A percentile compares a stretch with the other conserved stretches of the same genome.
Evolutionary conservation across 2,113 vertebrate genomes (phyloP).

Genomic region (Engraulis encrasicolus): DNA sequence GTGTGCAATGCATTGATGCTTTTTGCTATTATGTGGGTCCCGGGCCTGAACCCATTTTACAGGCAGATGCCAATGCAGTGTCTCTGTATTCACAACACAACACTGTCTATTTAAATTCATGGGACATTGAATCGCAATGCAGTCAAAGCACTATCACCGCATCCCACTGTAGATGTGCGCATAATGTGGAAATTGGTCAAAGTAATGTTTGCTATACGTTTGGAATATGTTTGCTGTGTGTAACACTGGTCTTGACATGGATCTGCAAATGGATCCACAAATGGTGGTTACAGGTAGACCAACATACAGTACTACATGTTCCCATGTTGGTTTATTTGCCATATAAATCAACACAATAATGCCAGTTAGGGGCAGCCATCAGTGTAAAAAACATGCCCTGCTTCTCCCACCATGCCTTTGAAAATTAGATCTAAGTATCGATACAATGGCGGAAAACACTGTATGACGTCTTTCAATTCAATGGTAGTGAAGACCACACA

Average conservation of each 20-base stretch:
- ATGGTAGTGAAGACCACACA: background rate
- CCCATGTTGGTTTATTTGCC: background rate
- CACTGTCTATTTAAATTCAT: constrained; percentile 35
- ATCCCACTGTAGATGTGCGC: constrained; percentile 21
- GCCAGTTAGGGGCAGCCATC: background rate
- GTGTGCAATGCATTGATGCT: background rate
- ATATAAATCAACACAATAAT: background rate
- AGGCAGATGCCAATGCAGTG: background rate
- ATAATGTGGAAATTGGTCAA: constrained; percentile 8
- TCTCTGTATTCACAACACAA: background rate
- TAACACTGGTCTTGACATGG: constrained; percentile 6
- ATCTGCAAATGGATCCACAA: background rate
- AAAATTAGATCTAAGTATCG: background rate
- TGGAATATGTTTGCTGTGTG: constrained; percentile 12
- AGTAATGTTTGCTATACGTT: constrained; percentile 30
- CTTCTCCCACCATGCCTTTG: background rate
- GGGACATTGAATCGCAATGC: constrained; percentile 36
- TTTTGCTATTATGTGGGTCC: background rate
- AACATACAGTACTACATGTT: background rate
- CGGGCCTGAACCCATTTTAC: constrained; percentile 11
- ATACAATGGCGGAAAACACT: background rate
- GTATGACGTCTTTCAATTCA: background rate
- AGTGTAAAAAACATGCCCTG: background rate
- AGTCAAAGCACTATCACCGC: constrained; percentile 35
- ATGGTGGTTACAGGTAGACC: background rate